Evolutionary conservation across 1,140 invertebrate genomes (phyloP), one percentile per base, ranked within the genome.

Genomic region (Aphidius gifuensis): DNA sequence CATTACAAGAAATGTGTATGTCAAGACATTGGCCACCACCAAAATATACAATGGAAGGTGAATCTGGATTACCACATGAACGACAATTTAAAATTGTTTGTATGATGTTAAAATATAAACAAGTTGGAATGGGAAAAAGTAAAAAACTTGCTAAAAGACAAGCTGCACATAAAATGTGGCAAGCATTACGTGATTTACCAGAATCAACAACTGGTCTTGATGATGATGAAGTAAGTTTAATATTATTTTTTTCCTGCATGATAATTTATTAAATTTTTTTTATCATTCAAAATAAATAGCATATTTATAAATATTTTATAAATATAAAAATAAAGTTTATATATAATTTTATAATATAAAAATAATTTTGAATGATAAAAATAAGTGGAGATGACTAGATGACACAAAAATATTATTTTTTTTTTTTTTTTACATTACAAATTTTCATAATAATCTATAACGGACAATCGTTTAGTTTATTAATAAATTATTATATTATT

Each of bases 1-100:
- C 92, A 80, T 82, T 98, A 9, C 96, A 98, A 81, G 96, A 98
- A 80, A 87, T 97, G 77, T 98, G 95, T 71, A 97, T 98, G 92
- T 92, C 93, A 61, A 87, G 91, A 59, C 90, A 94, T 61, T 95
- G 93, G 91, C 93, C 93, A 53, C 95, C 96, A 46, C 96, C 96
- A 45, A 89, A 88, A 39, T 98, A 98, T 78, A 90, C 95, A 67
- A 94, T 94, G 65, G 90, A 91, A 73, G 88, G 89, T 59, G 94
- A 97, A 81, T 83, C 91, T 80, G 96, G 96, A 40, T 83, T 96
- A 58, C 94, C 96, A 5, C 94, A 96, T 72, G 93, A 96, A 74
- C 86, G 95, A 61, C 90, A 92, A 61, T 96, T 97, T 72, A 95
- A 93, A 3, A 95, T 98, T 74, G 87, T 92, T 5, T 98, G 95